phyloP scores from a whole-genome alignment of 2,113 vertebrate species.

The Osmerus eperlanus region DNA sequence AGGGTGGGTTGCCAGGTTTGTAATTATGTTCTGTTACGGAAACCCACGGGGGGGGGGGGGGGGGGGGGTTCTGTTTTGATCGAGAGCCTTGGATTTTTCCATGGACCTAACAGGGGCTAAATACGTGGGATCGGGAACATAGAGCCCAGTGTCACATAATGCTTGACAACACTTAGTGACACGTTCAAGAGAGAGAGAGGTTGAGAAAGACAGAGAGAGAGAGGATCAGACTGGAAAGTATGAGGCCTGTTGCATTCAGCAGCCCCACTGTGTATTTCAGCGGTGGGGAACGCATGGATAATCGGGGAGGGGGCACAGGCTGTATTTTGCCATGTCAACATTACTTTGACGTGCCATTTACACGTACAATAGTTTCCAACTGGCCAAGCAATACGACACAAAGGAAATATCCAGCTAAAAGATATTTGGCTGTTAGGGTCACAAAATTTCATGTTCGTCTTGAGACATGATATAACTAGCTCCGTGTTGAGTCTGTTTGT shows the following conservation, averaged over 20 bases:
- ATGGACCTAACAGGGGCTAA: neutral
- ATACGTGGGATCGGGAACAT: constrained; percentile 12
- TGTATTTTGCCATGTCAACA: constrained; percentile 2
- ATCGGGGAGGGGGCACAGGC: neutral
- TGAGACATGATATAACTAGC: no score
- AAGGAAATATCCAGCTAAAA: no score
- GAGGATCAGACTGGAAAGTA: constrained; percentile 41
- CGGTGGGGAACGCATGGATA: neutral
- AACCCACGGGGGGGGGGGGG: neutral
- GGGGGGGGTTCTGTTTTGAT: neutral
- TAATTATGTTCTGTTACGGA: neutral
- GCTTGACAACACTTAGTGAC: constrained; percentile 24
- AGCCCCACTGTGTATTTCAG: neutral
- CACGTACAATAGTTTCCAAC: neutral
- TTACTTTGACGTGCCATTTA: neutral
- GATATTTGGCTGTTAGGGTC: no score
- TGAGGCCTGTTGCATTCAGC: constrained; percentile 19
- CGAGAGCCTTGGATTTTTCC: no score
- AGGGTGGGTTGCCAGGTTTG: neutral
- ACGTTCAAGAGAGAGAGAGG: constrained; percentile 12
- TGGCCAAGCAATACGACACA: neutral
- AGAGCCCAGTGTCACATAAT: constrained; percentile 26
- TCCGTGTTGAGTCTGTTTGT: no score
- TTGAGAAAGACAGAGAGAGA: neutral
- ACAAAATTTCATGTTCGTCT: no score